Base-by-base conservation (phyloP, 2,113 vertebrate species). In the Onychostruthus taczanowskii region DNA sequence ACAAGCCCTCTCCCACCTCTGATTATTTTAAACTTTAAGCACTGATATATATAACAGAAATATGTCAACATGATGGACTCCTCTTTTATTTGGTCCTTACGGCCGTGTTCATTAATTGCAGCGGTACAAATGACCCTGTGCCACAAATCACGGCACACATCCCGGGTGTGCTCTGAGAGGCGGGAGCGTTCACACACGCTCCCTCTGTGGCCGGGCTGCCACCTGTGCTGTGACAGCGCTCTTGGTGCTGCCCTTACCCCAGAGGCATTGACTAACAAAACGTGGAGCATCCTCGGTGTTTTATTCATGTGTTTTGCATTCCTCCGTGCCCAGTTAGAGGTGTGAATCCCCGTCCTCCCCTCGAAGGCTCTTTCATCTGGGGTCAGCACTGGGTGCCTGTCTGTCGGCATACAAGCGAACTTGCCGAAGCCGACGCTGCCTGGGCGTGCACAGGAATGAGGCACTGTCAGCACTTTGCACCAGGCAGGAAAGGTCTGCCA, bases 131-230 rank as follows among this genome's bases (percentile, higher is more conserved):
- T 10, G 66, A 41, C 84, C 63, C 73, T 0, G 15, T 69, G 50
- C 53, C 7, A 10, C 26, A 6, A 2, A 0, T 18, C 12, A 0
- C 7, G 26, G 76, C 58, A 19, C 30, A 12, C 31, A 13, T 27
- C 44, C 82, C 16, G 77, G 66, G 3, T 47, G 47, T 30, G 44
- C 68, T 68, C 31, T 0, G 28, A 15, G 77, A 30, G 53, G 53
- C 2, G 0, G 16, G 4, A 46, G 72, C 8, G 0, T 31, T 75
- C 15, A 1, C 49, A 19, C 7, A 5, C 27, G 0, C 37, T 43
- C 7, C 0, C 28, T n/a, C n/a, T 14, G 43, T 13, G 30, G 55
- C 56, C 3, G 0, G 1, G 22, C 82, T 53, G 85, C 63, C 80
- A 11, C 80, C 91, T 27, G 66, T 0, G 3, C 76, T 27, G 47